Base-by-base conservation (phyloP, 1,140 invertebrate genomes). In the Achroia grisella region DNA sequence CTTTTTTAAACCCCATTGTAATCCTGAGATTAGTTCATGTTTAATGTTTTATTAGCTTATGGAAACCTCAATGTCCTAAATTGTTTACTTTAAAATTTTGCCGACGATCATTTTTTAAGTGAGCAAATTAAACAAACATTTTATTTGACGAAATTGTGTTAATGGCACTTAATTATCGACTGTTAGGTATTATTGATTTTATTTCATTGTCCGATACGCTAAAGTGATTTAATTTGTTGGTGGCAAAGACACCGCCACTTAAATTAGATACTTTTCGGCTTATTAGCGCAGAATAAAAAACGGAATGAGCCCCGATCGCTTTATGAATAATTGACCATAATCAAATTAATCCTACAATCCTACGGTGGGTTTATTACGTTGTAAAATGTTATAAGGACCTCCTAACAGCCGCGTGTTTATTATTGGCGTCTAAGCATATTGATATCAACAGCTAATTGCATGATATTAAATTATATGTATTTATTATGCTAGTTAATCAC, bases 241-340 rank as follows among this genome's bases (percentile, higher is more conserved):
- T 65, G 69, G 68, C 77, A 85, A 85, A 85, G 81, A 82, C 60
- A 72, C 81, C 81, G 81, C 76, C 75, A 45, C 46, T 66, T 52
- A 79, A 85, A 81, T 85, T 81, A 81, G 78, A 75, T 75, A 72
- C 73, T 82, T 80, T 82, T 81, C 60, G 66, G 73, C 77, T 85
- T 82, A 85, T 85, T 85, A 85, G 73, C 71, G 74, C 56, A 69
- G 70, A 68, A 71, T 70, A 82, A 82, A 83, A 83, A 79, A 74
- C 62, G 42, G 63, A 79, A 76, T 65, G 71, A 77, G 72, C 42
- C 47, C 59, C 61, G 64, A 74, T 71, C 73, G 64, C 72, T 73
- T 82, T 74, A 71, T 85, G 77, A 82, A 85, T 85, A 82, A 85
- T 82, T 85, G 75, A 81, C 78, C 57, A 82, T 79, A 85, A 85